Evolutionary conservation across 2,888 invertebrate species (phyloP).

Genomic region (Drosophila helvetica): DNA sequence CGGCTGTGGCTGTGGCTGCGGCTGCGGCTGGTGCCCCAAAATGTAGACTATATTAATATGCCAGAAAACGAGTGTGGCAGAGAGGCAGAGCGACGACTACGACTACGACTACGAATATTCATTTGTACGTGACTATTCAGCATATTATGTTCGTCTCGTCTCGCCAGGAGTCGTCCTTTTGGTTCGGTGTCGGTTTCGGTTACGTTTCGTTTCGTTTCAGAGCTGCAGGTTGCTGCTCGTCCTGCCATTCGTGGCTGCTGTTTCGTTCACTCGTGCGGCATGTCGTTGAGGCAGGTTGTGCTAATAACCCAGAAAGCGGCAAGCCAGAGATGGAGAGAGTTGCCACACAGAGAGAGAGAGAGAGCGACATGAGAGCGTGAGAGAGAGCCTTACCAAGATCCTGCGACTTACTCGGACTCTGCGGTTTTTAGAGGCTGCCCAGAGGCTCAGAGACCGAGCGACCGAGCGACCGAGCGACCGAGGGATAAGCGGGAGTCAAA

Average conservation of each 20-base stretch:
- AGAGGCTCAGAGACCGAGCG: not conserved
- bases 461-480: not conserved
- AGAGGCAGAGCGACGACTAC: conserved; percentile 32
- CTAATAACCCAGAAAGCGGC: conserved; percentile 75
- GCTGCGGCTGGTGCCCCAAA: conserved; percentile 42
- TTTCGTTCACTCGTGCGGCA: not conserved
- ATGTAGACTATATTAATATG: conserved; percentile 78
- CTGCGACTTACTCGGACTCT: conserved; percentile 12
- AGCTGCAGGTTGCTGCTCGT: conserved; percentile 13
- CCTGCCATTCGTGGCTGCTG: conserved; percentile 14
- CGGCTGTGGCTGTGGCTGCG: not conserved
- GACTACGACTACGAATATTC: conserved; percentile 73
- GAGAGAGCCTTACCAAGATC: conserved; percentile 17
- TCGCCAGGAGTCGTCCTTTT: not conserved
- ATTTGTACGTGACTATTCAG: conserved; percentile 80
- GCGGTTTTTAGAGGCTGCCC: conserved; percentile 25
- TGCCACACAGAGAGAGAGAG: conserved; percentile 1
- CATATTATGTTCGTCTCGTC: conserved; percentile 64
- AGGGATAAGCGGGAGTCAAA: conserved; percentile 35
- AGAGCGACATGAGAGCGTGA: not conserved
- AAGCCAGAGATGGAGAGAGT: conserved; percentile 23
- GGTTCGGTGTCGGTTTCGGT: not conserved
- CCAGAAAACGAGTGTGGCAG: conserved; percentile 58
- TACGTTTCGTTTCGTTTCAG: not conserved
- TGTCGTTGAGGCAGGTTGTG: conserved; percentile 74